Conservation (phyloP, 2,888 invertebrate genomes). For the Onchidella celtica region DNA sequence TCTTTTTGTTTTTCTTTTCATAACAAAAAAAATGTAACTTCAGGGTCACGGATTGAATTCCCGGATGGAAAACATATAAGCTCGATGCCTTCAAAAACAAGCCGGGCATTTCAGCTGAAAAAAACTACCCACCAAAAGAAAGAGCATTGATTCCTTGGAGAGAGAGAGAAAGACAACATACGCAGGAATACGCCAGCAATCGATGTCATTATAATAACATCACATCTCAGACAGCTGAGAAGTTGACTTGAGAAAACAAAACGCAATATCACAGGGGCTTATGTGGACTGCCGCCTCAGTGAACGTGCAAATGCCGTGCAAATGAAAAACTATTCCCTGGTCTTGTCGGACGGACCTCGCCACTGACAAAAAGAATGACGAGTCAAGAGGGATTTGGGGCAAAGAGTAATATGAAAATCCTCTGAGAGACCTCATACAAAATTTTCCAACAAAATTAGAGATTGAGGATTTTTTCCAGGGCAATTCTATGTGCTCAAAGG, state of each 20-base stretch:
- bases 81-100: too few species aligned
- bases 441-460: slow-evolving; percentile 27
- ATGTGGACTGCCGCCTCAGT: slow-evolving; percentile 12
- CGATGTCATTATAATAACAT: not conserved
- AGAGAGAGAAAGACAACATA: too few species aligned
- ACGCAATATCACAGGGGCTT: slow-evolving; percentile 20
- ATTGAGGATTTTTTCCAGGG: slow-evolving; percentile 26
- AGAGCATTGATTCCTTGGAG: too few species aligned
- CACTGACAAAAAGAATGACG: not conserved
- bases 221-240: slow-evolving; percentile 10
- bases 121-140: too few species aligned
- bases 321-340: slow-evolving; percentile 34
- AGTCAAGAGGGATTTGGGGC: slow-evolving; percentile 5
- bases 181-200: not conserved
- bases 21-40: too few species aligned
- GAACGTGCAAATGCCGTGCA: slow-evolving; percentile 33
- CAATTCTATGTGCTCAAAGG: slow-evolving; percentile 21
- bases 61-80: not conserved
- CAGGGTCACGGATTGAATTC: too few species aligned
- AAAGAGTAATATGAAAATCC: slow-evolving; percentile 34
- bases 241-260: not conserved
- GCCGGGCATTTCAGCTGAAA: too few species aligned
- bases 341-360: slow-evolving; percentile 8
- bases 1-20: too few species aligned
- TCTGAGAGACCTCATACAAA: slow-evolving; percentile 28